A percentile compares a stretch with the other conserved stretches of the same genome.
phyloP scores from a whole-genome alignment of 2,797 vertebrate genomes.

The Macroramphosus scolopax region DNA sequence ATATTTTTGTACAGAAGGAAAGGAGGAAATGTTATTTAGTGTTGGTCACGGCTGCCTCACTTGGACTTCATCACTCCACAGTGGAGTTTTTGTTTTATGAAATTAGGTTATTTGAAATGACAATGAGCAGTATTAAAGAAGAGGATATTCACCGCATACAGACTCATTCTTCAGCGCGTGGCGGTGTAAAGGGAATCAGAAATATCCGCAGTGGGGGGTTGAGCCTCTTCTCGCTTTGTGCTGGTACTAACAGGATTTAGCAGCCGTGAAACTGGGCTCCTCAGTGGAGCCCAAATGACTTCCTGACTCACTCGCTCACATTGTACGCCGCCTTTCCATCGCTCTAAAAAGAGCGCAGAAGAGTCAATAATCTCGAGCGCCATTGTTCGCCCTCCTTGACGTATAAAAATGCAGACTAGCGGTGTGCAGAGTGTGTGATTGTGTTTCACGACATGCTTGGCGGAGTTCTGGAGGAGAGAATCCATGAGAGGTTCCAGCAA shows the following conservation, averaged over 20 bases:
- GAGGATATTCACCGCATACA: slow-evolving; percentile 36
- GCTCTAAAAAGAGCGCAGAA: slow-evolving; percentile 10
- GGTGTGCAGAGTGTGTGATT: slow-evolving; percentile 2
- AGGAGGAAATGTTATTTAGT: slow-evolving; percentile 15
- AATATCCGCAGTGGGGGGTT: slow-evolving; percentile 65
- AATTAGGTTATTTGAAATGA: slow-evolving; percentile 49
- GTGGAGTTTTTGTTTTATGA: slow-evolving; percentile 52
- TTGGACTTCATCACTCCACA: slow-evolving; percentile 27
- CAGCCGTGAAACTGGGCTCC: slow-evolving; percentile 68
- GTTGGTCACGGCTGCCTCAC: slow-evolving; percentile 3
- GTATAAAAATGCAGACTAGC: slow-evolving; percentile 33
- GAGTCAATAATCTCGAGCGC: slow-evolving; percentile 38
- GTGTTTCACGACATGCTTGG: slow-evolving; percentile 34
- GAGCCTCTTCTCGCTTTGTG: slow-evolving; percentile 62
- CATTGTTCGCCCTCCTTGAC: slow-evolving; percentile 44
- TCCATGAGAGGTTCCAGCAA: slow-evolving; percentile 48
- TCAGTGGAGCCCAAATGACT: slow-evolving; percentile 59
- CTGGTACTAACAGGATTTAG: slow-evolving; percentile 74
- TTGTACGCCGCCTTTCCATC: slow-evolving; percentile 28
- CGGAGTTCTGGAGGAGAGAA: slow-evolving; percentile 47
- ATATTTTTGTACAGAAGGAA: too few relatives aligned
- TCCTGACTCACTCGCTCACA: slow-evolving; percentile 50
- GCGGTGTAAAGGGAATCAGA: slow-evolving; percentile 52
- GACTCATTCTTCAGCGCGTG: slow-evolving; percentile 39
- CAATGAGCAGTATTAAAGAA: slow-evolving; percentile 36